Evolutionary conservation across 2,797 vertebrate species (phyloP).

Genomic region (Paguma larvata): DNA sequence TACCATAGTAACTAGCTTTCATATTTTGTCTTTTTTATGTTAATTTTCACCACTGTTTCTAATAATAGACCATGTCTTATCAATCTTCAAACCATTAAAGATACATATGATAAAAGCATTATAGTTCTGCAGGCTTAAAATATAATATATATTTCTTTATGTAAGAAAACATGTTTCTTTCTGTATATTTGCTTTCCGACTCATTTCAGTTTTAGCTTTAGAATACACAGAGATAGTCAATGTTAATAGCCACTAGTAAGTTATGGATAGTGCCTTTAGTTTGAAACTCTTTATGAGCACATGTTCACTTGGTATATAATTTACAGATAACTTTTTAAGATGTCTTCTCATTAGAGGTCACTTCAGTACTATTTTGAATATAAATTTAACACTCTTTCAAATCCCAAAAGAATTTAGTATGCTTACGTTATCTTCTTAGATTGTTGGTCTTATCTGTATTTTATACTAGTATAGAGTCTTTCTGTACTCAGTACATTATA

Average conservation of each 20-base stretch:
- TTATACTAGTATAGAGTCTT: neutral
- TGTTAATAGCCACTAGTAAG: neutral
- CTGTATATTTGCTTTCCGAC: neutral
- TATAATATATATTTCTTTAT: neutral
- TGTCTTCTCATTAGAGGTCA: neutral
- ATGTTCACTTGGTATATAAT: neutral
- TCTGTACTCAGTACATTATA: neutral
- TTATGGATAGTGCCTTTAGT: neutral
- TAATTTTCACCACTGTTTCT: neutral
- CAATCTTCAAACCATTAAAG: neutral
- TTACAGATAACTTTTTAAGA: neutral
- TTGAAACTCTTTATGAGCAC: neutral
- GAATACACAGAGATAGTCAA: neutral
- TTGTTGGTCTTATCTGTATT: neutral
- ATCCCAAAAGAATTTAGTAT: neutral
- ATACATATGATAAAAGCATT: neutral
- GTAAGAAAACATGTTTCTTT: neutral
- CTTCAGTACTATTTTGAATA: neutral
- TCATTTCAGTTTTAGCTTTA: neutral
- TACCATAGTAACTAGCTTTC: neutral
- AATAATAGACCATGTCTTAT: neutral
- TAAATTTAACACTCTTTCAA: conserved; percentile 17
- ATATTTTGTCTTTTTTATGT: neutral
- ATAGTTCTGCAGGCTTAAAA: neutral
- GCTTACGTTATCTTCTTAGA: neutral